A percentile compares a stretch with the other conserved stretches of the same genome.
Conservation (phyloP, 2,888 invertebrate genomes). For the Drosophila yooni region DNA sequence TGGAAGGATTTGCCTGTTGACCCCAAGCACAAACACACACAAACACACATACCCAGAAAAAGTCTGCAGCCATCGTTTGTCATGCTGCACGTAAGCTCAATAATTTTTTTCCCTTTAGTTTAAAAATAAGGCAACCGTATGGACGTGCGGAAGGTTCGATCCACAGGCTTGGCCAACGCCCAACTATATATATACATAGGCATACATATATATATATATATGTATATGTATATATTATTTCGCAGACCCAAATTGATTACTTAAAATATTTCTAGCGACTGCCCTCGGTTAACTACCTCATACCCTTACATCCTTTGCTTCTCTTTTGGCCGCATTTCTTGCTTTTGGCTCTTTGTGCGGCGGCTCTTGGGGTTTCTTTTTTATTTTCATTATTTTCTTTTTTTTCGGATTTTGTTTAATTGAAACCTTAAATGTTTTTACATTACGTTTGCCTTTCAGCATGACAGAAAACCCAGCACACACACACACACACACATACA, state of each 20-base stretch:
- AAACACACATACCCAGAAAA: slow-evolving; percentile 4
- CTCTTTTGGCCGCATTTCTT: slow-evolving; percentile 19
- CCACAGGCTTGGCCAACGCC: slow-evolving; percentile 43
- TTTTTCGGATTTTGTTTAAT: slow-evolving; percentile 69
- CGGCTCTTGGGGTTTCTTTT: slow-evolving; percentile 37
- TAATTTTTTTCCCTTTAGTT: slow-evolving; percentile 43
- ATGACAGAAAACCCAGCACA: slow-evolving; percentile 39
- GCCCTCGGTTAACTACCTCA: neutral
- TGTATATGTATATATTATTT: slow-evolving; percentile 23
- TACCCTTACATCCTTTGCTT: slow-evolving; percentile 5
- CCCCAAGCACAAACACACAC: slow-evolving; percentile 16
- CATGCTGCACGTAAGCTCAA: slow-evolving; percentile 68
- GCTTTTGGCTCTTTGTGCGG: slow-evolving; percentile 29
- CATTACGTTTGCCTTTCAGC: slow-evolving; percentile 52
- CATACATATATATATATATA: slow-evolving; percentile 15
- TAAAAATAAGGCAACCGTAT: slow-evolving; percentile 22
- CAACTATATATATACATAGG: slow-evolving; percentile 19
- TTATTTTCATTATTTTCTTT: slow-evolving; percentile 19
- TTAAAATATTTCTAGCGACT: slow-evolving; percentile 56
- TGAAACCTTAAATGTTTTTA: slow-evolving; percentile 79
- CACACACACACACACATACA: slow-evolving; percentile 1
- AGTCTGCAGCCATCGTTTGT: slow-evolving; percentile 65
- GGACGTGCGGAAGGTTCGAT: slow-evolving; percentile 37
- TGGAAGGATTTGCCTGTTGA: slow-evolving; percentile 60
- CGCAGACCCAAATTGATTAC: slow-evolving; percentile 70